Evolutionary conservation across 2,113 vertebrate species (phyloP), one percentile per base, ranked within the genome.

Genomic region (Alces alces): DNA sequence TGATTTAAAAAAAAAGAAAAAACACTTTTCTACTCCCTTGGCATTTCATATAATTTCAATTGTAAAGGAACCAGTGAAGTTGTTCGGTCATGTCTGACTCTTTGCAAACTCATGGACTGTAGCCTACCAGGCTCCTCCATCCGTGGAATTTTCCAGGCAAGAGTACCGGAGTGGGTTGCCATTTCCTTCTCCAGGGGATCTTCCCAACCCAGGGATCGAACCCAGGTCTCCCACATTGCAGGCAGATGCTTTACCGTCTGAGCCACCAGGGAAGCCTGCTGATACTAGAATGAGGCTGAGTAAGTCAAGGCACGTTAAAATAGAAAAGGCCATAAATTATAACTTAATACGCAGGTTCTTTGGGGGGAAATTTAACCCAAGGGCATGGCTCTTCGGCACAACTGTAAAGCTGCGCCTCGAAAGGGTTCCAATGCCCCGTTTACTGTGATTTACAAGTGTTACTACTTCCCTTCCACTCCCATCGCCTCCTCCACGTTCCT

Each of bases 1-100:
- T 73, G n/a, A 70, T 39, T 70, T 36, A 3, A 61, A 30, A 6
- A n/a, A 64, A 33, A 66, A 64, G n/a, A n/a, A 30, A 64, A 33
- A 21, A 92, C 28, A 61, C 90, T 87, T 78, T 87, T 92, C 94
- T 33, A n/a, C 52, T 95, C 64, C 30, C 58, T 73, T 95, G 47
- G 54, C 87, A 96, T 95, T 95, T 95, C 78, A 54, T 52, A 85
- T 80, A 45, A 43, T 33, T 93, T 92, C 83, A 55, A 12, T 33
- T 82, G 23, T 55, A 83, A 89, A 97, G 95, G 33, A 87, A 36
- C n/a, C 19, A 39, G 66, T 12, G n/a, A 70, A 70, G n/a, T 12
- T 70, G 66, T 39, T 39, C 5, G 0, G 66, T 39, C 66, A 39
- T 23, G 66, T 70, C 66, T 70, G 66, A 23, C 19, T 23, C n/a